Percentiles rank a stretch among this genome's conserved stretches.
Conservation (phyloP, 2,888 invertebrate genomes). For the Drosophila helvetica region DNA sequence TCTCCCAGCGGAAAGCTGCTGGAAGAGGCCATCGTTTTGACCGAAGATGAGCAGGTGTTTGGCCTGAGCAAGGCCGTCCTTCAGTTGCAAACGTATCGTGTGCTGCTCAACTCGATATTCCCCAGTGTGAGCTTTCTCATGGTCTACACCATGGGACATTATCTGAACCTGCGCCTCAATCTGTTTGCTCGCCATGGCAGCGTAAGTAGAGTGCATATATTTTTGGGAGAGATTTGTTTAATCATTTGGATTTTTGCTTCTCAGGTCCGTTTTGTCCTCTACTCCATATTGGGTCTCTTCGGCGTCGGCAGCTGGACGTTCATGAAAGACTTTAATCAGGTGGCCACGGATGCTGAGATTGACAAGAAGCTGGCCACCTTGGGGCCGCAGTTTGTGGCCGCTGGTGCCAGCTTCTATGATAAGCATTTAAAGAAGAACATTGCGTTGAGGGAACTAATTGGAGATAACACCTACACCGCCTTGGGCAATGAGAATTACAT, state of each 20-base stretch:
- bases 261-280: conserved; percentile 84
- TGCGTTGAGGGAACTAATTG: conserved; percentile 86
- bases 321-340: conserved; percentile 87
- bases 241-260: conserved; percentile 3
- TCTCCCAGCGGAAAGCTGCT: conserved; percentile 87
- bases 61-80: conserved; percentile 91
- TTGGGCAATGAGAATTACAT: conserved; percentile 89
- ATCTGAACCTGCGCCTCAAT: conserved; percentile 85
- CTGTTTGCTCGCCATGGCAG: conserved; percentile 85
- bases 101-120: conserved; percentile 86
- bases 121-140: conserved; percentile 85
- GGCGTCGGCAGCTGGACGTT: conserved; percentile 87
- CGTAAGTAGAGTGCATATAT: conserved; percentile 65
- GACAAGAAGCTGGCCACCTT: conserved; percentile 87
- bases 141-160: conserved; percentile 85
- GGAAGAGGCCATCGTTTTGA: conserved; percentile 88
- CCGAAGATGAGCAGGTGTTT: conserved; percentile 91
- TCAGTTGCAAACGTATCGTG: conserved; percentile 86
- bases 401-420: conserved; percentile 91
- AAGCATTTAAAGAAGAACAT: conserved; percentile 90
- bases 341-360: conserved; percentile 86
- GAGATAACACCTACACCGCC: conserved; percentile 87
- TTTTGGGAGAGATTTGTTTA: background rate
- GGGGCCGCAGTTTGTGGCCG: conserved; percentile 87
- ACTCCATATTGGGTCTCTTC: conserved; percentile 86